These are phyloP conservation scores for Morpho helenor DNA, from an alignment of 2,888 invertebrate species.

Conservation along the genomic window DNA sequence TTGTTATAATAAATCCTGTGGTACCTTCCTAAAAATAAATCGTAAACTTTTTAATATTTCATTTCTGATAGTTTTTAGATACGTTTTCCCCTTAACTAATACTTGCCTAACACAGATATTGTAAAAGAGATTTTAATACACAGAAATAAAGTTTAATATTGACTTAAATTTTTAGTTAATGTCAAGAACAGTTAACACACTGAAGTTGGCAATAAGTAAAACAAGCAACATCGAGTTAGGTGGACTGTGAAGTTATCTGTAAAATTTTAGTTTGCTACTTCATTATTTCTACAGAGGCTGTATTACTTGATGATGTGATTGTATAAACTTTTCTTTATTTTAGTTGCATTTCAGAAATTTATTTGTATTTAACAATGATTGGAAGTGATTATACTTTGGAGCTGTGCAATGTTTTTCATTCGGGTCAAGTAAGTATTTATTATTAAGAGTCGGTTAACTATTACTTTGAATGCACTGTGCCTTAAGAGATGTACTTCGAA, in stretches of 20 bases:
- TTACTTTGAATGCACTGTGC: background rate
- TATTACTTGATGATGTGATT: slow-evolving; percentile 21
- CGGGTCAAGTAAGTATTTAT: slow-evolving; percentile 84
- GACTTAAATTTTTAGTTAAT: slow-evolving; percentile 20
- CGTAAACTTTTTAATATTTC: too few species aligned
- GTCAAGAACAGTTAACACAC: slow-evolving; percentile 42
- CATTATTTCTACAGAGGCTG: slow-evolving; percentile 28
- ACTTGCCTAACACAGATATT: background rate
- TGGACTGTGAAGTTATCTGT: slow-evolving; percentile 52
- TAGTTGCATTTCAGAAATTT: slow-evolving; percentile 23
- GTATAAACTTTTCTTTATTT: slow-evolving; percentile 33
- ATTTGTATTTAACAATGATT: slow-evolving; percentile 78
- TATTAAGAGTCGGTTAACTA: background rate
- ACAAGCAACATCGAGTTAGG: slow-evolving; percentile 58
- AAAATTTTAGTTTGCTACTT: slow-evolving; percentile 46
- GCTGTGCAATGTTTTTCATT: slow-evolving; percentile 92
- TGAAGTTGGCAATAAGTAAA: slow-evolving; percentile 50
- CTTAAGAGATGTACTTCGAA: background rate
- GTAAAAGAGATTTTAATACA: slow-evolving; percentile 13
- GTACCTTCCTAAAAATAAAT: too few species aligned
- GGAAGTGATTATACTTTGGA: slow-evolving; percentile 92
- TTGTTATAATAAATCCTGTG: too few species aligned
- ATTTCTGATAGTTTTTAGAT: too few species aligned
- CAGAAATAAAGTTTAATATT: slow-evolving; percentile 25
- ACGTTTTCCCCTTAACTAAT: slow-evolving; percentile 37